These are phyloP conservation scores for Osmerus mordax DNA, from an alignment of 2,113 vertebrate species.

Conservation along the genomic window DNA sequence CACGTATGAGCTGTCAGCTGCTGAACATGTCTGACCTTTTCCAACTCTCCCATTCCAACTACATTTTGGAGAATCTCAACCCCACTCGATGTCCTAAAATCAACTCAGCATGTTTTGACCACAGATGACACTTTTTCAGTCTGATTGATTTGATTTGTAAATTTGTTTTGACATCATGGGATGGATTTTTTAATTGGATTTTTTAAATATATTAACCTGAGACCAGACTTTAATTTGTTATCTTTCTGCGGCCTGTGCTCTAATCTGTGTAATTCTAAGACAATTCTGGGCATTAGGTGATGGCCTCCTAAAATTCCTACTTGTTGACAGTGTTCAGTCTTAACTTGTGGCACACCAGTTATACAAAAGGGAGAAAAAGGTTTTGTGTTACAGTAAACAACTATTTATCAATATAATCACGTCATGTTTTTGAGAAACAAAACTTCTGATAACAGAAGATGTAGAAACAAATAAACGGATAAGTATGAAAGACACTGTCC, in stretches of 20 bases:
- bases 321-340: conserved; percentile 18
- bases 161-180: background rate
- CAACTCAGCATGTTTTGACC: background rate
- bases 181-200: conserved; percentile 23
- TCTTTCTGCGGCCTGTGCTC: conserved; percentile 1
- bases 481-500: too few relatives aligned
- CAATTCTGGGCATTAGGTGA: conserved; percentile 8
- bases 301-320: conserved; percentile 8
- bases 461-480: too few relatives aligned
- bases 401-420: background rate
- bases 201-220: conserved; percentile 24
- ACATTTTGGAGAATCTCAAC: background rate
- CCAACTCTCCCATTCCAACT: too few relatives aligned
- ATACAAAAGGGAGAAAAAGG: too few relatives aligned
- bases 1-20: too few relatives aligned
- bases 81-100: background rate
- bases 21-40: too few relatives aligned
- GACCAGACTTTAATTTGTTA: conserved; percentile 13
- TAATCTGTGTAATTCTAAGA: conserved; percentile 16
- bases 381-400: too few relatives aligned
- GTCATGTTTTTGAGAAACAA: too few relatives aligned
- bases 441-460: too few relatives aligned
- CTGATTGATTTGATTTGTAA: conserved; percentile 14
- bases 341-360: background rate
- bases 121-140: conserved; percentile 1